Evolutionary conservation across 2,113 vertebrate genomes (phyloP).

Genomic region (Tor tambroides): DNA sequence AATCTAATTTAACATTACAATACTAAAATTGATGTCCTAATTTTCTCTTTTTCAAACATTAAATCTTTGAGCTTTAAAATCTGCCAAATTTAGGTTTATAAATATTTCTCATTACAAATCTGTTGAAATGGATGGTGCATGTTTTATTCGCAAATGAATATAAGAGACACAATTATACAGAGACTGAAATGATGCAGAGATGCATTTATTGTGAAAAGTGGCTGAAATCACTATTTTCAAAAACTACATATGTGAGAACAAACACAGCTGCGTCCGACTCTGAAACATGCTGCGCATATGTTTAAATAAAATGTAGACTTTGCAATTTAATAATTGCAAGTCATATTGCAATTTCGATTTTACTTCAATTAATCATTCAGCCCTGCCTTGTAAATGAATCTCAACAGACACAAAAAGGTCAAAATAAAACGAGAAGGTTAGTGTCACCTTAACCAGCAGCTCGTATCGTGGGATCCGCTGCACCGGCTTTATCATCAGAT

Average conservation of each 20-base stretch:
- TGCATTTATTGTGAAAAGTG: neutral
- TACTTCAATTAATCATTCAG: neutral
- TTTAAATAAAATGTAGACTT: neutral
- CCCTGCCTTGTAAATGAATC: too few relatives aligned
- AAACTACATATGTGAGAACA: too few relatives aligned
- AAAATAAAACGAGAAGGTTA: neutral
- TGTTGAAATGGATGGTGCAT: neutral
- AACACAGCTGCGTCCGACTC: too few relatives aligned
- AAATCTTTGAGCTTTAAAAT: too few relatives aligned
- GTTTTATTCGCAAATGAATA: neutral
- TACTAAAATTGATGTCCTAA: too few relatives aligned
- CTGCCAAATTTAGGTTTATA: neutral
- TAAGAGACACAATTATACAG: neutral
- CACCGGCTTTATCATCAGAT: slow-evolving; percentile 98
- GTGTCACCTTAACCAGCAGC: slow-evolving; percentile 92
- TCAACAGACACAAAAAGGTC: neutral
- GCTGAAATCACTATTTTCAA: too few relatives aligned
- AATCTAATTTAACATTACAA: too few relatives aligned
- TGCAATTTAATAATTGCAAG: neutral
- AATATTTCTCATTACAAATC: neutral
- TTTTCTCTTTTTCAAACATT: too few relatives aligned
- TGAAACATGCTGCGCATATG: too few relatives aligned
- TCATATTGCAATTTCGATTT: neutral
- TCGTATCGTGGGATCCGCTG: slow-evolving; percentile 98
- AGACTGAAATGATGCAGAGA: too few relatives aligned